Conservation (phyloP, 1,140 invertebrate species). For the Drosophila novamexicana region DNA sequence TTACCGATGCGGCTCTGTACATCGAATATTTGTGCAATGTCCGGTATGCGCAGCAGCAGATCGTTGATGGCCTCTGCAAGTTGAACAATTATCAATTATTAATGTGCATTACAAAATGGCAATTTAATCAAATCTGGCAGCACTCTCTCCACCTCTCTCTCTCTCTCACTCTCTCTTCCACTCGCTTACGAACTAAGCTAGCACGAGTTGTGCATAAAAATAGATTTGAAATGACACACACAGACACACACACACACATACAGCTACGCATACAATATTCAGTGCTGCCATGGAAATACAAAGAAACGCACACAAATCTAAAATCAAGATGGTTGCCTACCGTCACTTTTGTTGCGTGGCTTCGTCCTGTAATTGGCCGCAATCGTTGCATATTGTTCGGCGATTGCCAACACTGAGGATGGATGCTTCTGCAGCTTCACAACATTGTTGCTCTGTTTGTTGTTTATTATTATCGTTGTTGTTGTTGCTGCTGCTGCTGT, state of each 20-base stretch:
- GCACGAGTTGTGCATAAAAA: slow-evolving; percentile 40
- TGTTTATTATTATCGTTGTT: slow-evolving; percentile 8
- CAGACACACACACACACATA: slow-evolving; percentile 14
- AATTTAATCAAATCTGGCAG: slow-evolving; percentile 13
- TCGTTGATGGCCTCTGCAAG: slow-evolving; percentile 85
- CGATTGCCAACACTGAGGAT: not conserved
- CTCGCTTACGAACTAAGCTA: not conserved
- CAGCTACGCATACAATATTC: slow-evolving; percentile 8
- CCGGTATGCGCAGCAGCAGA: slow-evolving; percentile 86
- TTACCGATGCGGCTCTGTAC: slow-evolving; percentile 90
- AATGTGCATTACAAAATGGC: slow-evolving; percentile 4
- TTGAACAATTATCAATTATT: slow-evolving; percentile 6
- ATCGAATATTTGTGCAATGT: slow-evolving; percentile 88
- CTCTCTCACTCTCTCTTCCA: not conserved
- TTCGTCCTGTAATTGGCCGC: slow-evolving; percentile 29
- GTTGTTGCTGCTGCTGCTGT: slow-evolving; percentile 8
- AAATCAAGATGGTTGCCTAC: slow-evolving; percentile 48
- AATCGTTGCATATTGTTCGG: slow-evolving; percentile 23
- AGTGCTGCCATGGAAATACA: slow-evolving; percentile 20
- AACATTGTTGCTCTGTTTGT: slow-evolving; percentile 3
- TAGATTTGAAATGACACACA: slow-evolving; percentile 36
- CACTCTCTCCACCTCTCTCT: not conserved
- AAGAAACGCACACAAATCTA: not conserved
- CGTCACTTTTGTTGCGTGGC: slow-evolving; percentile 55
- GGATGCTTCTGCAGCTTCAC: slow-evolving; percentile 18